Evolutionary conservation across 2,888 invertebrate species (phyloP).

Genomic region (Myopa testacea): DNA sequence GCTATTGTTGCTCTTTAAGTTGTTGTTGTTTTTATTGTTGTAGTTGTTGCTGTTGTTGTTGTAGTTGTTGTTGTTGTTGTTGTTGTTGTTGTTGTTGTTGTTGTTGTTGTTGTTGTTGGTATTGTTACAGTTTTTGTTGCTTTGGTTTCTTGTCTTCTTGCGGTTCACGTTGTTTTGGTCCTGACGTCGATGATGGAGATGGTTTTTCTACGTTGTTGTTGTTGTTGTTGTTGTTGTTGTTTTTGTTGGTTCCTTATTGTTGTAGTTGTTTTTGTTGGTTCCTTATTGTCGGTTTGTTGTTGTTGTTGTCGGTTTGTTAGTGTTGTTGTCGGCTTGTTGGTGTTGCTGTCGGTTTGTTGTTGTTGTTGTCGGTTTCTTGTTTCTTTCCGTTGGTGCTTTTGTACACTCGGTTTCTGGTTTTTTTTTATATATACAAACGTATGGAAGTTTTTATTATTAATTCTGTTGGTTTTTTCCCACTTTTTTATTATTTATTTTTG

Average conservation of each 20-base stretch:
- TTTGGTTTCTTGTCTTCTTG: constrained; percentile 23
- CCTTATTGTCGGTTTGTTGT: constrained; percentile 11
- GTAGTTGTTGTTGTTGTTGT: constrained; percentile 16
- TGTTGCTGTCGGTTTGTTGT: constrained; percentile 10
- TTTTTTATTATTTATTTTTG: neutral
- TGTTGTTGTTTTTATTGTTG: constrained; percentile 5
- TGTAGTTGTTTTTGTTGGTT: constrained; percentile 16
- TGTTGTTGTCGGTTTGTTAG: constrained; percentile 14
- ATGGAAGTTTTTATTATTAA: neutral
- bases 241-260: constrained; percentile 9
- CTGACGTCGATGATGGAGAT: constrained; percentile 28
- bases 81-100: constrained; percentile 19
- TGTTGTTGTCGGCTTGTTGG: constrained; percentile 24
- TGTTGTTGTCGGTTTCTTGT: constrained; percentile 10
- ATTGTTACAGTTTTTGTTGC: constrained; percentile 5
- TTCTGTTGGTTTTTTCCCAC: constrained; percentile 16
- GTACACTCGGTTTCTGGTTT: neutral
- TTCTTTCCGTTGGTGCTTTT: neutral
- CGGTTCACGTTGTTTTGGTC: constrained; percentile 30
- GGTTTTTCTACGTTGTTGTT: constrained; percentile 23
- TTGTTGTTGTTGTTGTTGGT: constrained; percentile 15
- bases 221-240: constrained; percentile 4
- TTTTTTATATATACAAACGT: neutral
- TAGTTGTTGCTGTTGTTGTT: neutral
- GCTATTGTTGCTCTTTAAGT: constrained; percentile 1